phyloP scores from a whole-genome alignment of 2,888 invertebrate genomes.

The Torymus auratus region DNA sequence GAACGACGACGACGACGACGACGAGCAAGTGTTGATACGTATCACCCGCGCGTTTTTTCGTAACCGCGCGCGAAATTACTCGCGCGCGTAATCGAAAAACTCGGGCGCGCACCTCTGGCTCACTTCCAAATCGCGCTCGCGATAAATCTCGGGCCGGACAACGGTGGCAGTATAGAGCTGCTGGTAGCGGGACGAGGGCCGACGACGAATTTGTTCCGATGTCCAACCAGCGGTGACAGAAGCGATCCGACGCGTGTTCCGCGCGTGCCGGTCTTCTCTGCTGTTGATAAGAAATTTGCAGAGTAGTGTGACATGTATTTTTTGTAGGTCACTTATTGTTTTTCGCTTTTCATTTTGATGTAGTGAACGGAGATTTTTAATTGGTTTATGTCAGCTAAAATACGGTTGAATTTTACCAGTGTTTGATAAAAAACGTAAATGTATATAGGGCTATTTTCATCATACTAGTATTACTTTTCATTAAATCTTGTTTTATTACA shows the following conservation, averaged over 20 bases:
- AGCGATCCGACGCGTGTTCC: background rate
- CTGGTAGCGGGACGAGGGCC: background rate
- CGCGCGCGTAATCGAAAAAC: conserved; percentile 63
- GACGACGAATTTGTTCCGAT: conserved; percentile 15
- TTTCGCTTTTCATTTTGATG: no score
- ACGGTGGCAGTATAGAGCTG: background rate
- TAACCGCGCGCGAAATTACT: conserved; percentile 53
- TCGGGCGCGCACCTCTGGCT: conserved; percentile 63
- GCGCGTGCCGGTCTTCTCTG: no score
- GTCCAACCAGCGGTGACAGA: background rate
- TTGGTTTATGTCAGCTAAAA: no score
- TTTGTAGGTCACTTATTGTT: no score
- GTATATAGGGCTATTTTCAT: no score
- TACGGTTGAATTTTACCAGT: no score
- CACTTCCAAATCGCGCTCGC: conserved; percentile 67
- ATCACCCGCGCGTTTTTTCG: background rate
- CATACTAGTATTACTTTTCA: no score
- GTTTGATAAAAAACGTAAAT: no score
- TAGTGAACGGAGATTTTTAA: no score
- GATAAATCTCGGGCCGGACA: conserved; percentile 44
- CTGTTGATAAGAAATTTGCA: no score
- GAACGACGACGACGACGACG: background rate
- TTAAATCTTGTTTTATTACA: no score
- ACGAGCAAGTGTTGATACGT: conserved; percentile 9
- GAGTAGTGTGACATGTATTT: no score